Evolutionary conservation across 2,888 invertebrate species (phyloP).

Genomic region (Eilema depressum): DNA sequence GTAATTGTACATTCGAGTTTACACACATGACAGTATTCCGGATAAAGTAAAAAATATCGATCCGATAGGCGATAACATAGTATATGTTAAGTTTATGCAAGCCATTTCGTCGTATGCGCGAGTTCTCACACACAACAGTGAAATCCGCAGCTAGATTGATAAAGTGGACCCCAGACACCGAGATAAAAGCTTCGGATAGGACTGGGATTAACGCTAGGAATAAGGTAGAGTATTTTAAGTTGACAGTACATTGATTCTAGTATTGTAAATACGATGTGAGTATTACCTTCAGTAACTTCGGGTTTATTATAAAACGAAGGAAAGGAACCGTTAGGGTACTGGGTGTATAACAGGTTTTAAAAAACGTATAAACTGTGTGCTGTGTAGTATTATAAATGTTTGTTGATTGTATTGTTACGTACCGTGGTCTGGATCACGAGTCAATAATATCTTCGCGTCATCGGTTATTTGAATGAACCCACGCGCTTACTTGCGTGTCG

Average conservation of each 20-base stretch:
- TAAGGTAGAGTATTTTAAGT: no score
- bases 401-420: conserved; percentile 52
- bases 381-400: conserved; percentile 21
- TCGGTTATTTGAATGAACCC: conserved; percentile 79
- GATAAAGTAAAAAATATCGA: not conserved
- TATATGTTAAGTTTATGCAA: no score
- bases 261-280: no score
- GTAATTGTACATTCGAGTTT: not conserved
- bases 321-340: not conserved
- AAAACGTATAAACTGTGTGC: not conserved
- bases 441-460: conserved; percentile 80
- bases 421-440: conserved; percentile 57
- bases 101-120: not conserved
- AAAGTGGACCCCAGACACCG: no score
- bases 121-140: not conserved
- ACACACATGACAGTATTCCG: not conserved
- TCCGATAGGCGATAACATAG: not conserved
- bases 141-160: no score
- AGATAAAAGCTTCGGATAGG: no score
- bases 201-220: no score
- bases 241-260: not conserved
- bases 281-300: not conserved
- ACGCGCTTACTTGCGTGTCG: conserved; percentile 73
- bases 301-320: not conserved
- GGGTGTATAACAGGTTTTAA: not conserved